These are phyloP conservation scores for Pherbina coryleti DNA, from an alignment of 2,888 invertebrate species.

Conservation along the genomic window DNA sequence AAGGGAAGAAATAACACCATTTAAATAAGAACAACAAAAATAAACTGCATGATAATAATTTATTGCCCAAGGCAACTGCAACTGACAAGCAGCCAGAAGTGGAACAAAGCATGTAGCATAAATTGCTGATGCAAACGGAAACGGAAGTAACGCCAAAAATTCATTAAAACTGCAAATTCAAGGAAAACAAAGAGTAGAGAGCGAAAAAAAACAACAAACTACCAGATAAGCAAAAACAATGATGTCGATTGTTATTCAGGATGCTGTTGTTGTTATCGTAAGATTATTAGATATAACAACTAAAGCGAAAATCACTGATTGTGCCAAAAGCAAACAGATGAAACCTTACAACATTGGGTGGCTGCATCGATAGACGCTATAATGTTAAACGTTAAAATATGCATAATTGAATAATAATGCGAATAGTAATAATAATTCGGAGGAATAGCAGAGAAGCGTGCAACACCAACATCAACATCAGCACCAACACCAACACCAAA, in stretches of 20 bases:
- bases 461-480: not conserved
- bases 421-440: not conserved
- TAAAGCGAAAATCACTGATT: conserved; percentile 2
- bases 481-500: not conserved
- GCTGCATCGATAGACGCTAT: not conserved
- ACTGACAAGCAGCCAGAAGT: not conserved
- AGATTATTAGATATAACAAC: not conserved
- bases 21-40: too few relatives aligned
- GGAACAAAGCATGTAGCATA: not conserved
- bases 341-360: not conserved
- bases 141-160: conserved; percentile 1
- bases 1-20: too few relatives aligned
- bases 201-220: too few relatives aligned
- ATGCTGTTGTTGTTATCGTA: not conserved
- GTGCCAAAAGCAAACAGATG: not conserved
- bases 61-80: not conserved
- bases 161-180: not conserved
- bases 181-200: too few relatives aligned
- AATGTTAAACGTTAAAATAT: not conserved
- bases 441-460: not conserved
- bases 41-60: not conserved
- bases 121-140: conserved; percentile 2
- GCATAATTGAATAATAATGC: conserved; percentile 20
- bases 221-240: too few relatives aligned
- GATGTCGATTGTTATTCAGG: too few relatives aligned